Base-by-base conservation (phyloP, 2,797 vertebrate species). In the Numenius phaeopus region DNA sequence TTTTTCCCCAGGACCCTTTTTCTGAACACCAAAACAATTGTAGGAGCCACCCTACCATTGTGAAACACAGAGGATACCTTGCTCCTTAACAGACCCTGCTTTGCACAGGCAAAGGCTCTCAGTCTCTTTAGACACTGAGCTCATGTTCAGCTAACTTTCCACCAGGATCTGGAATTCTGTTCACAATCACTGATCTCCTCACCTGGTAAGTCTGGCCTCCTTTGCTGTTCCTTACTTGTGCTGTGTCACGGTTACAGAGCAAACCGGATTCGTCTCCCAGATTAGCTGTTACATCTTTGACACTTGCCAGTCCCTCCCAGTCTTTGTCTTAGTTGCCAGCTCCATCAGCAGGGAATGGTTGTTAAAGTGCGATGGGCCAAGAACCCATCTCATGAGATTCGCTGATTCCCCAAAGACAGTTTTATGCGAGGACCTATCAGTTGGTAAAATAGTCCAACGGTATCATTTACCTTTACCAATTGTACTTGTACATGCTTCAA, bases 211-310 rank as follows among this genome's bases (percentile, higher is more conserved):
- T 32, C 32, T 70, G 50, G 6, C 58, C 62, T 70, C 22, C 29
- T 88, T 83, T 69, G 18, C 37, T 81, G 21, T 82, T 47, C 40
- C n/a, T 80, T 72, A 7, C 23, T 27, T 14, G 21, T 40, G 39
- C 10, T 22, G 10, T 89, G 49, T 62, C 66, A 32, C 15, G 22
- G 46, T 4, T 37, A 11, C 0, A 14, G n/a, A 61, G 22, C 34
- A 84, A 84, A 87, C 0, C 0, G 0, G 17, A 27, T 42, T 80
- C 1, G 1, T 16, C 61, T 73, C 40, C 17, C 24, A 26, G 15
- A 26, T 61, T n/a, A 61, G 29, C 44, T 65, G 16, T n/a, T 69
- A 19, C 22, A 11, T 59, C 66, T 87, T 70, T 3, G 5, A 69
- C 52, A 14, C 64, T 89, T 59, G 39, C 40, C 18, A 32, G 10